Evolutionary conservation across 2,113 vertebrate species (phyloP), one percentile per base, ranked within the genome.

Genomic region (Melospiza melodia): DNA sequence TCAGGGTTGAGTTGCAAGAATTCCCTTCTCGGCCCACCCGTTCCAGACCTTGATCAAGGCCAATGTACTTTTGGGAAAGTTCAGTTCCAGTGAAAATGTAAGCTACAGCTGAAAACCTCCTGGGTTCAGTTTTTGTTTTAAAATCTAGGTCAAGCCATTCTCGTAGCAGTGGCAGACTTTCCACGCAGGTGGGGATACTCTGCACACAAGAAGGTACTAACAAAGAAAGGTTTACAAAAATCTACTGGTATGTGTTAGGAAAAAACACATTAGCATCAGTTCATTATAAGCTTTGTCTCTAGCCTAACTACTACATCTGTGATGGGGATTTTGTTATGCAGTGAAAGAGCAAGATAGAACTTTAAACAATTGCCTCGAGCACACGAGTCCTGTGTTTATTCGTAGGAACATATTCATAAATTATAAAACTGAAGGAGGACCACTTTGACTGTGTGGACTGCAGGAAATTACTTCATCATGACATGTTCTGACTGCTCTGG

Each of bases 1-100:
- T 63, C 83, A 69, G 95, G 80, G 28, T 61, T 93, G 88, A 94
- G 81, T 76, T 94, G 95, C 94, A 95, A 95, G 93, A 96, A 94
- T 86, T 96, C 91, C 90, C 95, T 90, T 55, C 79, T 88, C 17
- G 0, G 84, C 76, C 93, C 83, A 86, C 79, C 54, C 83, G 1
- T 92, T 95, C 91, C 95, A 96, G 94, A 88, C 86, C 94, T 73
- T 37, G 59, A 92, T 88, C 83, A 76, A 95, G 87, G 83, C 91
- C 91, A 95, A 37, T 9, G 44, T 90, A 66, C 79, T 91, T 94
- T 87, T 54, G 86, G 69, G 83, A 62, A 89, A 90, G 88, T 77
- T 94, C 69, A 82, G 66, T 71, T 87, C 49, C 83, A 89, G 88
- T 17, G 65, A 93, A 96, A 97, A 92, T 57, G 61, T 88, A 82